phyloP scores from a whole-genome alignment of 2,113 vertebrate genomes.

The Ardeotis arabs region DNA sequence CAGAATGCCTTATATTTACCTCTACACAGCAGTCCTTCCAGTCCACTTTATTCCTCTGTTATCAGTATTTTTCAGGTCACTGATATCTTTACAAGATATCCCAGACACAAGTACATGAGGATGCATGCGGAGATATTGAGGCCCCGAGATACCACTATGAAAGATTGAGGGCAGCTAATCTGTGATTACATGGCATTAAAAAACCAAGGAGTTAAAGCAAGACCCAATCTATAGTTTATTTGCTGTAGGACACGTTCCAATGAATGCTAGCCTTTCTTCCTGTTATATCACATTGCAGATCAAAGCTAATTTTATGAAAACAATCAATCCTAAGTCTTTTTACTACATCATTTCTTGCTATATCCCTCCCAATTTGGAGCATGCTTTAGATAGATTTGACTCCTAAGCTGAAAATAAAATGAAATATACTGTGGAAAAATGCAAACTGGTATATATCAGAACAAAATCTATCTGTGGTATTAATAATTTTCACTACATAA shows the following conservation, averaged over 20 bases:
- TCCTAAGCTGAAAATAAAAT: neutral
- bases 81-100: neutral
- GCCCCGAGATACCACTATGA: neutral
- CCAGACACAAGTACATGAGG: neutral
- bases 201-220: neutral
- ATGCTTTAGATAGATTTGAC: neutral
- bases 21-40: neutral
- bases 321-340: neutral
- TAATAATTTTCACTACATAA: neutral
- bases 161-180: neutral
- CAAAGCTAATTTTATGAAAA: slow-evolving; percentile 22
- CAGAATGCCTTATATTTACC: neutral
- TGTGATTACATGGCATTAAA: neutral
- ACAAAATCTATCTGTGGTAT: neutral
- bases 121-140: neutral
- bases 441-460: neutral
- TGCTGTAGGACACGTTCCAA: neutral
- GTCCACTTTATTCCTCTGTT: neutral
- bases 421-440: neutral
- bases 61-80: neutral
- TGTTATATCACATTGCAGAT: neutral
- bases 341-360: neutral
- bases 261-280: neutral
- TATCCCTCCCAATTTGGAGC: neutral
- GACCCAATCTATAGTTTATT: neutral